Evolutionary conservation across 2,888 invertebrate genomes (phyloP).

Genomic region (Ceriagrion tenellum): DNA sequence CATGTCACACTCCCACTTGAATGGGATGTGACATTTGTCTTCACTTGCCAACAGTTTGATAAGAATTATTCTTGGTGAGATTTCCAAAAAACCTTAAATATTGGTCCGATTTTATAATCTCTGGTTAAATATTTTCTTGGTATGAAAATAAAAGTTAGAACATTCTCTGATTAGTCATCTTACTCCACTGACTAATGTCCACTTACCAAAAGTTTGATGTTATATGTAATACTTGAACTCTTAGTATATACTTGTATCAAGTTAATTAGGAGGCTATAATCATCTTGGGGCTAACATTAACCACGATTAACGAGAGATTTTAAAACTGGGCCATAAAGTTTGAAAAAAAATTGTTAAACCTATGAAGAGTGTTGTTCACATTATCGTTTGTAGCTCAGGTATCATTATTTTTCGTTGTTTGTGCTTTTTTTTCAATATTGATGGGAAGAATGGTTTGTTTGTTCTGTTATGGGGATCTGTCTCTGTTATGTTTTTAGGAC

Average conservation of each 20-base stretch:
- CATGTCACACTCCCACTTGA: conserved; percentile 30
- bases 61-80: conserved; percentile 46
- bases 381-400: conserved; percentile 46
- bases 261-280: too few species aligned
- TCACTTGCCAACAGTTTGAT: conserved; percentile 49
- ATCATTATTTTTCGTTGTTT: conserved; percentile 53
- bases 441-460: conserved; percentile 30
- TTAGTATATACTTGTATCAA: too few species aligned
- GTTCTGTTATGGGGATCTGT: conserved; percentile 54
- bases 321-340: not conserved
- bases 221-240: too few species aligned
- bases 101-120: too few species aligned
- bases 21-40: conserved; percentile 34
- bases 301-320: too few species aligned
- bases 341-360: conserved; percentile 46
- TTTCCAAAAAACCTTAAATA: conserved; percentile 37
- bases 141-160: too few species aligned
- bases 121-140: too few species aligned
- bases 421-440: conserved; percentile 57
- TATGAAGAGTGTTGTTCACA: conserved; percentile 40
- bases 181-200: too few species aligned
- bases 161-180: too few species aligned
- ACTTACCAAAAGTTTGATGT: too few species aligned
- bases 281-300: too few species aligned
- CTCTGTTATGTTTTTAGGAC: conserved; percentile 67